Base-by-base conservation (phyloP, 2,888 invertebrate genomes). In the Nesidiocoris tenuis region DNA sequence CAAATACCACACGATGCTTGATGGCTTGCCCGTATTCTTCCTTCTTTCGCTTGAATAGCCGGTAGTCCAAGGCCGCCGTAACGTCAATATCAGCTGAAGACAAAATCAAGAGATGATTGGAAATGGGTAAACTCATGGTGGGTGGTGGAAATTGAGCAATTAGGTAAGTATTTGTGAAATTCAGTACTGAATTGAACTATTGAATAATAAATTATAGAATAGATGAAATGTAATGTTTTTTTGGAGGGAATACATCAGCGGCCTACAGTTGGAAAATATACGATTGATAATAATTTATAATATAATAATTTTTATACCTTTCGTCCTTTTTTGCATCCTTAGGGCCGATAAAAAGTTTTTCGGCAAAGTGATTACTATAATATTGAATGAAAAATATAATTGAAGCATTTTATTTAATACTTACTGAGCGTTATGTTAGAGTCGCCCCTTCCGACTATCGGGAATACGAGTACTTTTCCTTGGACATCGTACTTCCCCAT, bases 21-120 rank as follows among this genome's bases (percentile, higher is more conserved):
- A 67, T 76, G 57, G 79, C 56, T 56, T 77, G 72, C 7, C 74
- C 74, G 65, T 77, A 77, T 7, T 80, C 78, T 17, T 70, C 74
- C 23, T 76, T 77, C 67, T 78, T 80, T 68, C 76, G 75, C 74
- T 78, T 79, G 23, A 70, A 56, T 22, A 79, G 75, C 59, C 78
- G 77, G 64, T 66, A 80, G 71, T 79, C 77, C 19, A 79, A 54
- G 9, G 66, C 74, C 9, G 77, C 77, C 7, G 25, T 70, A 0
- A 77, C 79, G 18, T 78, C 74, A 56, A 78, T 54, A 24, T 78
- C 77, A 56, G 5, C 78, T 78, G 68, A 1, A 63, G 63, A 9
- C 2, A 61, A 22, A 71, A 65, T 18, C n/a, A n/a, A 59, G 19
- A 54, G 12, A 54, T 54, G 7, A 12, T 54, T 54, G 7, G 7